Evolutionary conservation across 2,113 vertebrate species (phyloP), one percentile per base, ranked within the genome.

Genomic region (Entosphenus tridentatus): DNA sequence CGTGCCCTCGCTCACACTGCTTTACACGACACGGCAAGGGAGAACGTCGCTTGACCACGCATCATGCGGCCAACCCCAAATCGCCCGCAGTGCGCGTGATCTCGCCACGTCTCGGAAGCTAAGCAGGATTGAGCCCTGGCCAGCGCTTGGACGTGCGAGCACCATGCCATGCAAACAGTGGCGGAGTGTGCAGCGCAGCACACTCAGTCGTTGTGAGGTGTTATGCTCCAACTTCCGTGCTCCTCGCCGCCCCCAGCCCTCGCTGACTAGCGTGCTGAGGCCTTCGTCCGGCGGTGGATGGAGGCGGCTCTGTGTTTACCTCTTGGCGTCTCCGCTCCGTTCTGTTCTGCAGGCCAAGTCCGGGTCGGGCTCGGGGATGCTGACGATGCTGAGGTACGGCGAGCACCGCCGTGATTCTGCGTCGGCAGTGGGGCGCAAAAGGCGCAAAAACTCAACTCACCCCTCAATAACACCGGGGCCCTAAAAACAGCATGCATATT

Each of bases 311-410:
- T 55, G n/a, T 71, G 56, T 71, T 39, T n/a, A 39, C 39, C 39
- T 5, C 39, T 39, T 39, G 39, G 39, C 39, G 5, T 39, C 39
- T 39, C 39, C 39, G 39, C 6, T 70, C 21, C 72, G 73, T 72
- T 72, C 13, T 74, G 73, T 75, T 78, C 70, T 74, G 73, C 75
- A 97, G 93, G 91, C 88, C 73, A 97, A 96, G 78, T 83, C 84
- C 0, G 86, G 90, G 74, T 77, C 72, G 12, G 81, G 83, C 70
- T 80, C 81, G 70, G 79, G 78, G 72, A 74, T 85, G 78, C 76
- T 72, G 58, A 74, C 80, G 69, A 81, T 89, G 77, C 73, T 95
- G 58, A 71, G 78, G 93, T 97, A 76, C 89, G 91, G 87, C 77
- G 39, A 39, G 39, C 39, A 5, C 39, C 39, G 39, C 39, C 39